Percentiles rank a stretch among this genome's conserved stretches.
Evolutionary conservation across 2,797 vertebrate species (phyloP).

Genomic region (Sebastes paucispinis): DNA sequence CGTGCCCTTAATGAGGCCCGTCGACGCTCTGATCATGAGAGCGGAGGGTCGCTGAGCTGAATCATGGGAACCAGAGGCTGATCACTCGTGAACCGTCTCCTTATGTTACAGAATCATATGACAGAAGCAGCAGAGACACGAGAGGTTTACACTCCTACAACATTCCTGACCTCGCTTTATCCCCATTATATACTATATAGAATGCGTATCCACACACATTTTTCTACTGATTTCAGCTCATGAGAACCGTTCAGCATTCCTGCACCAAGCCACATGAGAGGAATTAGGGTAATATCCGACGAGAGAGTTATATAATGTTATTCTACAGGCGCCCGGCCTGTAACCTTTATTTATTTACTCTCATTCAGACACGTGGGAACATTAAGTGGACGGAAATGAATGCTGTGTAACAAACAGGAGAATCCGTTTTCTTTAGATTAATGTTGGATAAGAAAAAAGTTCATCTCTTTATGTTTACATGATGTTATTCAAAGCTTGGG

Average conservation of each 20-base stretch:
- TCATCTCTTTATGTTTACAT: neutral
- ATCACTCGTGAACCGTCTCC: neutral
- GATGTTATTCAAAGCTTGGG: neutral
- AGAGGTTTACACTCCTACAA: neutral
- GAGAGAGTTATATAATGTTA: slow-evolving; percentile 50
- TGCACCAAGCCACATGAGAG: slow-evolving; percentile 54
- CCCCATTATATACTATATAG: neutral
- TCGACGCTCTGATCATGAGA: slow-evolving; percentile 10
- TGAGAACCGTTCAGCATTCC: slow-evolving; percentile 24
- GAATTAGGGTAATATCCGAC: slow-evolving; percentile 53
- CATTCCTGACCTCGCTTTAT: slow-evolving; percentile 11
- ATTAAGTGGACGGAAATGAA: neutral
- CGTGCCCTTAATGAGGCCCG: neutral
- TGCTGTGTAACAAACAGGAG: neutral
- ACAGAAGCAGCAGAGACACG: neutral
- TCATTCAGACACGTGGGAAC: neutral
- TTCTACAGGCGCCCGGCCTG: neutral
- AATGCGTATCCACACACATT: neutral
- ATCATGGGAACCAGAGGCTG: slow-evolving; percentile 50
- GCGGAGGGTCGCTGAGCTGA: slow-evolving; percentile 17
- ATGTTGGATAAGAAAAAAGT: neutral
- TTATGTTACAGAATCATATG: slow-evolving; percentile 37
- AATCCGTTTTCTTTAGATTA: neutral
- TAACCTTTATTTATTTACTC: slow-evolving; percentile 7
- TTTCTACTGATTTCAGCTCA: slow-evolving; percentile 7